Base-by-base conservation (phyloP, 2,113 vertebrate species). In the Geococcyx californianus region DNA sequence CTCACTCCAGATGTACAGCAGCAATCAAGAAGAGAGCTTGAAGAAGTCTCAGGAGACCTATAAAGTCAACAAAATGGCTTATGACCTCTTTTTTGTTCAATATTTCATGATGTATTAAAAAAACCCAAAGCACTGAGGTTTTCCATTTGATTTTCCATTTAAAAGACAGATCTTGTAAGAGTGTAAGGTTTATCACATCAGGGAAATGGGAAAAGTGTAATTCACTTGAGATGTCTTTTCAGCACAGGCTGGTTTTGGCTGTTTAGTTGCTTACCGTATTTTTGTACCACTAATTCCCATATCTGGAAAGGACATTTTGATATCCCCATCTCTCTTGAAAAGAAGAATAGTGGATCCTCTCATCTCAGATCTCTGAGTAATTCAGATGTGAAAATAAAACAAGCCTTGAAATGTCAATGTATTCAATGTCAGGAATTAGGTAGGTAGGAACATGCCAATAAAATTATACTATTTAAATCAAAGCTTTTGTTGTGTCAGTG, bases 81-180 rank as follows among this genome's bases (percentile, higher is more conserved):
- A 93, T 94, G 93, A 86, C 95, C 88, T 88, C 90, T 81, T 93
- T 93, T 95, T 86, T 93, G 79, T 96, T 96, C 90, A 96, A 93
- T 95, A 96, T 96, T 96, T 96, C 86, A 97, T 90, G 93, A 75
- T 6, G 25, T 90, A 84, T 95, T 33, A 92, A 96, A 92, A 89
- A 79, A 87, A 31, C n/a, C 47, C 29, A 74, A 91, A 84, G 69
- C 5, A 1, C 55, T 44, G 68, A 93, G 90, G 87, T 89, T 95
- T 95, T 83, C 90, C 72, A 55, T 94, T 94, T 95, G 91, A 87
- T 95, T 96, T 94, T 95, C 91, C 92, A 86, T 96, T 86, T 91
- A 73, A 95, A 95, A 94, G 82, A 85, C 78, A 95, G 93, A 83
- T 96, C 90, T 88, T 85, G 38, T 70, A 91, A 77, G 68, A 80